phyloP scores from a whole-genome alignment of 2,888 invertebrate species.

The Cryptocheilus praepositus region DNA sequence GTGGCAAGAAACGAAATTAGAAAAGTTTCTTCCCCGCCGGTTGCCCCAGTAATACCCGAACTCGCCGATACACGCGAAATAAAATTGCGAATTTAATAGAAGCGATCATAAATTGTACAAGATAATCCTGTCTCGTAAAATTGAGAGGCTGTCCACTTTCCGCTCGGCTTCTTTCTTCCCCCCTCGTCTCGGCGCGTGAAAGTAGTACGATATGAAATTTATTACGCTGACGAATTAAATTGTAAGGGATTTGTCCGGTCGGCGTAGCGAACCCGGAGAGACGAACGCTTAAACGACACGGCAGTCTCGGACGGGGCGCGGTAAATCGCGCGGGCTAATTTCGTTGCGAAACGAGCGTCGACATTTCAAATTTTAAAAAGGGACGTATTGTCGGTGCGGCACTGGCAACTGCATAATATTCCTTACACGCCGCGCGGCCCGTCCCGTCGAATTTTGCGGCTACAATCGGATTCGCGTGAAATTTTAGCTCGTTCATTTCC shows the following conservation, averaged over 20 bases:
- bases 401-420: constrained; percentile 14
- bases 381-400: background rate
- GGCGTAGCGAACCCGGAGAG: background rate
- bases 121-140: constrained; percentile 17
- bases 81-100: constrained; percentile 21
- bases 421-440: constrained; percentile 20
- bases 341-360: constrained; percentile 8
- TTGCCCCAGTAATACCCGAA: too few species aligned
- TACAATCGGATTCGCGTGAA: constrained; percentile 33
- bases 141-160: too few species aligned
- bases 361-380: constrained; percentile 1
- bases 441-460: constrained; percentile 27
- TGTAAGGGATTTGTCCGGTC: constrained; percentile 12
- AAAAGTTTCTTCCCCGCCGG: too few species aligned
- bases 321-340: constrained; percentile 15
- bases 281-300: background rate
- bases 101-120: constrained; percentile 12
- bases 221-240: constrained; percentile 11
- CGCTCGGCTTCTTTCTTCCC: background rate
- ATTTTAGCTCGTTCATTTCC: constrained; percentile 36
- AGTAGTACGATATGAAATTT: constrained; percentile 11
- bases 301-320: too few species aligned
- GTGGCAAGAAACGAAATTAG: too few species aligned
- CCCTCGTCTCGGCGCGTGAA: too few species aligned
- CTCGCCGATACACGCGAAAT: too few species aligned